A percentile compares a stretch with the other conserved stretches of the same genome.
Conservation (phyloP, 2,113 vertebrate species). For the Passer montanus region DNA sequence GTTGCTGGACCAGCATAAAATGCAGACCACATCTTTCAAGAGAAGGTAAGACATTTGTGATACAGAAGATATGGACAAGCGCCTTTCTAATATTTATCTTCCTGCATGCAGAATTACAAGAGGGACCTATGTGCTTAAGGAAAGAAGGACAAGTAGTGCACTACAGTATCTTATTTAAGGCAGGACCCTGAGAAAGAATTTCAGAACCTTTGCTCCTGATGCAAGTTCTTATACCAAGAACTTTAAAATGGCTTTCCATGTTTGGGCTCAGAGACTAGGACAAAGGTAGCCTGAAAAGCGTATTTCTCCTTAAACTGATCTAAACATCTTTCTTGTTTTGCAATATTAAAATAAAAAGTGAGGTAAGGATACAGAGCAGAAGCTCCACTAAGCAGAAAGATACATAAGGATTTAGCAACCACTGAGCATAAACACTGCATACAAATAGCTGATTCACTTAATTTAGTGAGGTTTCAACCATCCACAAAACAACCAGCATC, state of each 20-base stretch:
- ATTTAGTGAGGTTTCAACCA: background rate
- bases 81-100: background rate
- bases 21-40: background rate
- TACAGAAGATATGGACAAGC: background rate
- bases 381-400: background rate
- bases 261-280: background rate
- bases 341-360: background rate
- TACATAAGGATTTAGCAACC: background rate
- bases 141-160: background rate
- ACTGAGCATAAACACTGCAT: background rate
- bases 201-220: background rate
- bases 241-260: background rate
- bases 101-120: background rate
- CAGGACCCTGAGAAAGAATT: background rate
- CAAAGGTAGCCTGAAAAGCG: background rate
- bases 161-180: background rate
- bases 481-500: background rate
- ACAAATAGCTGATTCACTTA: background rate
- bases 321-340: background rate
- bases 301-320: background rate
- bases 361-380: background rate
- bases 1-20: background rate
- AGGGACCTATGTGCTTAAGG: accelerated
- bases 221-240: background rate
- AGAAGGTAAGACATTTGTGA: background rate